phyloP scores from a whole-genome alignment of 2,113 vertebrate genomes.

The Macroglossus sobrinus region DNA sequence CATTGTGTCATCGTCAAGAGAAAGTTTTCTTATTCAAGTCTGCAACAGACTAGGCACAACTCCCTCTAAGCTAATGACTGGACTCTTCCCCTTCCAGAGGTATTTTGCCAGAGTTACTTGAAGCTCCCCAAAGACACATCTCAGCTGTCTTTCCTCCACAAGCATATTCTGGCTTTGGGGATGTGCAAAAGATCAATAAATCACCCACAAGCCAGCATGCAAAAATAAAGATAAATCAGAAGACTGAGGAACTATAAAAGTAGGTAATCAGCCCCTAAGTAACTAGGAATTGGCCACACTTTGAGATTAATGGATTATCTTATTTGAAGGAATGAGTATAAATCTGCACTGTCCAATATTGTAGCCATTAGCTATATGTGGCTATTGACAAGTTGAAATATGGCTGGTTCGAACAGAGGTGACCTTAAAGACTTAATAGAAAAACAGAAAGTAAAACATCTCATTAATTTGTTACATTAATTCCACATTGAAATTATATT shows the following conservation, averaged over 20 bases:
- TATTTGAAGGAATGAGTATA: background rate
- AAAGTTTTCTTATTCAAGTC: background rate
- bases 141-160: background rate
- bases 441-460: background rate
- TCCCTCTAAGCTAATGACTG: background rate
- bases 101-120: background rate
- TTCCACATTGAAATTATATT: conserved; percentile 32
- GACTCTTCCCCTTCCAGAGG: background rate
- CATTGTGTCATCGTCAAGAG: background rate
- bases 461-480: conserved; percentile 21
- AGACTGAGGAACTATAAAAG: background rate
- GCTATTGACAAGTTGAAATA: background rate
- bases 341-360: background rate
- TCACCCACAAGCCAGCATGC: background rate
- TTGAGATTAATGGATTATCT: background rate
- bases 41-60: background rate
- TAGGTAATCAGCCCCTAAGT: background rate
- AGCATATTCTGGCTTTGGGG: background rate
- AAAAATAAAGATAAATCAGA: background rate
- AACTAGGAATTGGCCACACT: background rate
- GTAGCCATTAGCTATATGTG: background rate
- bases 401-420: background rate
- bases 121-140: background rate
- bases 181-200: background rate
- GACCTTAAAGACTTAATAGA: conserved; percentile 25